Evolutionary conservation across 2,797 vertebrate species (phyloP), one percentile per base, ranked within the genome.

Genomic region (Cirrhinus molitorella): DNA sequence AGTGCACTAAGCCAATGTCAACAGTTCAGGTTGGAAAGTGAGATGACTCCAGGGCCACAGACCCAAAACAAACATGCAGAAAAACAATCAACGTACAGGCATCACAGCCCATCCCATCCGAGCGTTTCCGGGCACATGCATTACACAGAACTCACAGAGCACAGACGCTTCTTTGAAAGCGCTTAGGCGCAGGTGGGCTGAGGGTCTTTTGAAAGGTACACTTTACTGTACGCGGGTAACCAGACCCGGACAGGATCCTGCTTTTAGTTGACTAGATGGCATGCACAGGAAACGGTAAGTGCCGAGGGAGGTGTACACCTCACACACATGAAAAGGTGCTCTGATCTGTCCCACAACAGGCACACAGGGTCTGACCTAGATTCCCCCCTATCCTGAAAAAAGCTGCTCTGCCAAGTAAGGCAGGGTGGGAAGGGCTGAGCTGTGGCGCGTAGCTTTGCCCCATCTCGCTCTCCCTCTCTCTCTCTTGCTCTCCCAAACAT

Each of bases 391-490:
- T 51, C 61, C 57, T 72, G 81, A 71, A 68, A 83, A 83, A 88
- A 86, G 82, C 81, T 89, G 78, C 61, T 57, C 61, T 85, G 79
- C 77, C 83, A 85, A 80, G 79, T 80, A 81, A 55, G 53, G 79
- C 76, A 80, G 63, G 67, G 74, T 75, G 85, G 66, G 77, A 86
- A 80, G 81, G 68, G 81, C 76, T 79, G 83, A 82, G 19, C 47
- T 10, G 14, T 79, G 80, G 76, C 12, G 85, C 21, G 59, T 76
- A 92, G 92, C 90, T 90, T 87, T 90, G 84, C 85, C 88, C 90
- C 88, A 88, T 87, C 88, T 90, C 86, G 90, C 88, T 90, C 89
- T 88, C 85, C 87, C 85, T 72, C 65, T 45, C 70, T 55, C 45
- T 55, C 71, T 67, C 81, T 40, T 14, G 77, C 87, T 86, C 84